Evolutionary conservation across 1,140 invertebrate genomes (phyloP).

Genomic region (Panonychus citri): DNA sequence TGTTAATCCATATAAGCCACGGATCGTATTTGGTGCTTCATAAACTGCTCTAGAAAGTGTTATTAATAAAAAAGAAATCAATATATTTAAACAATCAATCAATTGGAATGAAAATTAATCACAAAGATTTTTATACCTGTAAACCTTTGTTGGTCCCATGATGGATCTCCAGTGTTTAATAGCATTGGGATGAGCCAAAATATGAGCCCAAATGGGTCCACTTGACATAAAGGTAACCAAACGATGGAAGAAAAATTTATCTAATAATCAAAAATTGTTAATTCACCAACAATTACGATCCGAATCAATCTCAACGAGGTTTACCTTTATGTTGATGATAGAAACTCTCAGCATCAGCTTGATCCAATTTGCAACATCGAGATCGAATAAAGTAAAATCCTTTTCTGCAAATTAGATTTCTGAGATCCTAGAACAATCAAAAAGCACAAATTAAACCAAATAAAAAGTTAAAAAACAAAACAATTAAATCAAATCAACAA

Average conservation of each 20-base stretch:
- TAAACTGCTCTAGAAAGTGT: constrained; percentile 47
- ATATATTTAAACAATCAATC: background rate
- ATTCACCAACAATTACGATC: background rate
- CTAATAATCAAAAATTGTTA: constrained; percentile 11
- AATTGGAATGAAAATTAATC: too few relatives aligned
- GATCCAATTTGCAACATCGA: constrained; percentile 34
- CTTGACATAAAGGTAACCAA: constrained; percentile 65
- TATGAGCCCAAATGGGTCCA: constrained; percentile 50
- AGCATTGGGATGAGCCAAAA: constrained; percentile 47
- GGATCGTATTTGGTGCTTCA: constrained; percentile 43
- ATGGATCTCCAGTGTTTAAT: constrained; percentile 51
- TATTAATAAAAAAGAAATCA: background rate
- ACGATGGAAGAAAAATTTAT: constrained; percentile 65
- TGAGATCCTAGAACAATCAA: too few relatives aligned
- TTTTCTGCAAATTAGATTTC: constrained; percentile 38
- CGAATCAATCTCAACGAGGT: background rate
- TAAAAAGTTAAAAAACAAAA: background rate
- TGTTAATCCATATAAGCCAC: constrained; percentile 58
- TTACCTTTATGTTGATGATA: constrained; percentile 50
- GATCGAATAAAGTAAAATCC: constrained; percentile 49
- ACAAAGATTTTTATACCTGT: too few relatives aligned
- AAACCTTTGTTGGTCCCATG: constrained; percentile 67
- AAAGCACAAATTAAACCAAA: too few relatives aligned
- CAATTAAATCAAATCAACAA: background rate
- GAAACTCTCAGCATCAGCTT: constrained; percentile 42